Base-by-base conservation (phyloP, 1,140 invertebrate genomes). In the Drosophila sp. region DNA sequence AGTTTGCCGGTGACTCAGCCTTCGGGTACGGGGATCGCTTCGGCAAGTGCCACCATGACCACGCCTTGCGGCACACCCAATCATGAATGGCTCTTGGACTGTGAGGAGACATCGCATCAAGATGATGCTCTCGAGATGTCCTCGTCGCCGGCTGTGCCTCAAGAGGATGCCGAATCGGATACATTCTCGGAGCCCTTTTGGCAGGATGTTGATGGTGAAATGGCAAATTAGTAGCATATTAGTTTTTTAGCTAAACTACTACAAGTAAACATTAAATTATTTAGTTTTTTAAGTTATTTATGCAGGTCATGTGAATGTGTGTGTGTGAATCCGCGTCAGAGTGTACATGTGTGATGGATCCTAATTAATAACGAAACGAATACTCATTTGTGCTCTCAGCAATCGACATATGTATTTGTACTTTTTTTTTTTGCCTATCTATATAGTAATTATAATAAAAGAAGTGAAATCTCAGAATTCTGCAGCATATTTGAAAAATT, bases 141-240 rank as follows among this genome's bases (percentile, higher is more conserved):
- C 8, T 50, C 44, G 1, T 86, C 86, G 3, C 72, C 76, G 25
- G 71, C 78, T 10, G 71, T 64, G 11, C 57, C 66, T 10, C 60
- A 76, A 10, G 66, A 71, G 3, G 83, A 80, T 55, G 73, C 72
- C 33, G 87, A 83, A 44, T 79, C 78, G 7, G 82, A 84, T 54
- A 65, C 77, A 4, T 81, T 84, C 40, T 76, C 80, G 1, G 86
- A 91, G 29, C 76, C 84, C 23, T 79, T 91, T 11, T 90, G 84
- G 81, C 79, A 87, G 58, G 84, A 89, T 60, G 70, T 82, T 38
- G 80, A 91, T 72, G 69, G 72, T 1, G 89, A 91, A 33, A 65
- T 87, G 35, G 44, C 44, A 50, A 50, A 50, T 50, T 50, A 50
- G 44, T 10, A 27, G 44, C 44, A 4, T 27, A 50, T 50, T 47